Evolutionary conservation across 1,140 invertebrate genomes (phyloP), one percentile per base, ranked within the genome.

Genomic region (Mamestra configurata): DNA sequence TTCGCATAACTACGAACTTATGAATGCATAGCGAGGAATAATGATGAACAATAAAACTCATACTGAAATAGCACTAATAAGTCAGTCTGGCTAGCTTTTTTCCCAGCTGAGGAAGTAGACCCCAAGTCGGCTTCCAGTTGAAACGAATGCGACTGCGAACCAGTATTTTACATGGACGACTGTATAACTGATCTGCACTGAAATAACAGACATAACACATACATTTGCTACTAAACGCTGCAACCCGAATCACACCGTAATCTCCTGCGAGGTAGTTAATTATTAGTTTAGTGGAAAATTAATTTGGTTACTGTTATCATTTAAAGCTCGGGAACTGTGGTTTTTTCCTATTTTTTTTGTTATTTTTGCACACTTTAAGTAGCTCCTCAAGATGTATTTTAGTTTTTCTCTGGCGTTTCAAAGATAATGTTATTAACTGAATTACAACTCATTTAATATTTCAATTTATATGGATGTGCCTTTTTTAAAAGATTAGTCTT

Each of bases 401-500:
- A 61, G 11, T 61, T 61, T 61, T 20, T 11, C 15, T n/a, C 43
- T 15, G n/a, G 20, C 0, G 18, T 40, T 37, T 40, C 13, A 64
- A 57, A 70, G 31, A 51, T 66, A 61, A 51, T 43, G 71, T 68
- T 61, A 79, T 68, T n/a, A 53, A 53, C 27, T 64, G n/a, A 20
- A 81, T 75, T 71, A 51, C 55, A 4, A 72, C 57, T 80, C 5
- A 31, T 31, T 64, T 78, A 73, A 64, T 68, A 59, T 85, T 81
- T 87, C 37, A 81, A 83, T 76, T 86, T 86, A 79, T 88, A 86
- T 87, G 76, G 77, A 90, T 86, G 87, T 88, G 88, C 87, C 88
- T 90, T 90, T 90, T 88, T 86, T 88, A 82, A 85, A 85, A 43
- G 18, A 79, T 79, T 85, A 81, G 77, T 86, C 70, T 82, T 82